phyloP scores from a whole-genome alignment of 2,888 invertebrate species.

The Blera fallax region DNA sequence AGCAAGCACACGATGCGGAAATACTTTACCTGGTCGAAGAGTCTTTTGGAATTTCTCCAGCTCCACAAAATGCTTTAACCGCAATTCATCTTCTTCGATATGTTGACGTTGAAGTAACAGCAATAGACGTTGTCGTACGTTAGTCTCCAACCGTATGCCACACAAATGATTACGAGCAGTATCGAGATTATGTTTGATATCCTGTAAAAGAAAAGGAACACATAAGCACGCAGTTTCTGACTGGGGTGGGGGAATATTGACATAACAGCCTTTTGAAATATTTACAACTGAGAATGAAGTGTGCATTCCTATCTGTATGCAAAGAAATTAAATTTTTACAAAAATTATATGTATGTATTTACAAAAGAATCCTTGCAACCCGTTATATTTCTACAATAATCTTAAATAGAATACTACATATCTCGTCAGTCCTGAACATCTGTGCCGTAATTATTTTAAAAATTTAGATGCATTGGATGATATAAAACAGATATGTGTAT shows the following conservation, averaged over 20 bases:
- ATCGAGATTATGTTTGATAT: constrained; percentile 81
- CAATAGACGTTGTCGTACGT: constrained; percentile 80
- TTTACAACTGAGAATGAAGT: constrained; percentile 32
- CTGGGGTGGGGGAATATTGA: not conserved
- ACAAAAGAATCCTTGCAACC: too few relatives aligned
- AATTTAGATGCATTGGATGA: not conserved
- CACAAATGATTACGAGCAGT: constrained; percentile 79
- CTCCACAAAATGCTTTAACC: constrained; percentile 81
- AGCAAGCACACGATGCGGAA: too few relatives aligned
- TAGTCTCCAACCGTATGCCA: constrained; percentile 80
- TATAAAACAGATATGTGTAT: not conserved
- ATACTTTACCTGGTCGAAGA: constrained; percentile 78
- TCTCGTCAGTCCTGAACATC: not conserved
- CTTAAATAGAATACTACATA: not conserved
- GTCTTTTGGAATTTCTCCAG: constrained; percentile 81
- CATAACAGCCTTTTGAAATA: not conserved
- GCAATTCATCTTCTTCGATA: constrained; percentile 81
- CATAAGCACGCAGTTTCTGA: not conserved
- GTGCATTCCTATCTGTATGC: not conserved
- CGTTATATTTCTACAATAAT: not conserved
- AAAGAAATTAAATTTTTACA: not conserved
- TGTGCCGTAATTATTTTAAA: too few relatives aligned
- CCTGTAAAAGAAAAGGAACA: constrained; percentile 74
- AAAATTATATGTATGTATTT: not conserved
- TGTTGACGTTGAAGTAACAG: constrained; percentile 81